Evolutionary conservation across 2,797 vertebrate genomes (phyloP), one percentile per base, ranked within the genome.

Genomic region (Podarcis siculus): DNA sequence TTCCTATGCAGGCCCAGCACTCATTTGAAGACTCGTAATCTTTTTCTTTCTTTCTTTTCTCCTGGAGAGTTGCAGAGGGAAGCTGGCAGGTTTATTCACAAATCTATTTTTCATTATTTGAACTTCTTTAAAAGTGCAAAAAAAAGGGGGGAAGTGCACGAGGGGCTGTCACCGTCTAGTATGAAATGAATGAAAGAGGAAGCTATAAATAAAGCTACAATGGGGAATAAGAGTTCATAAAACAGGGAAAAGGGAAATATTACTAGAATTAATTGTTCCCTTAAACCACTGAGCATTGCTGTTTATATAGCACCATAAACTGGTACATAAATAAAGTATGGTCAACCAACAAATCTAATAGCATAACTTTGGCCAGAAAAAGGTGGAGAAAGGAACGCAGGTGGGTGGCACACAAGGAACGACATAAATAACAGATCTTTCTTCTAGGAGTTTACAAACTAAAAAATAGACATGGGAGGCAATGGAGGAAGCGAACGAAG

Each of bases 21-120:
- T 88, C 83, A 91, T 87, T 76, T 87, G 77, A 90, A 87, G 83
- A 30, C 66, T 83, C 71, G 89, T 84, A 92, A 92, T 45, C 27
- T 42, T 45, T 64, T 64, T 13, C 37, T 17, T 45, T 45, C 37
- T 42, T 4, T 25, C 32, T n/a, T 35, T 61, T 69, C 30, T 27
- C n/a, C 39, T n/a, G 27, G 35, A 73, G 67, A 61, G 67, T 8
- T 85, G 75, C 92, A 92, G 27, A 88, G 30, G 42, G 90, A 86
- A 17, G n/a, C 82, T 79, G 82, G 87, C 86, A 49, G 92, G 19
- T 39, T 90, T 21, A 10, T 90, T 64, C 5, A 79, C 3, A 89
- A 25, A 35, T 91, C 2, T 86, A 69, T 79, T 87, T 72, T 77
- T 76, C 1, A 5, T 83, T 89, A 77, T 71, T 83, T 92, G 61